Evolutionary conservation across 2,888 invertebrate genomes (phyloP).

Genomic region (Stegana nigrithorax): DNA sequence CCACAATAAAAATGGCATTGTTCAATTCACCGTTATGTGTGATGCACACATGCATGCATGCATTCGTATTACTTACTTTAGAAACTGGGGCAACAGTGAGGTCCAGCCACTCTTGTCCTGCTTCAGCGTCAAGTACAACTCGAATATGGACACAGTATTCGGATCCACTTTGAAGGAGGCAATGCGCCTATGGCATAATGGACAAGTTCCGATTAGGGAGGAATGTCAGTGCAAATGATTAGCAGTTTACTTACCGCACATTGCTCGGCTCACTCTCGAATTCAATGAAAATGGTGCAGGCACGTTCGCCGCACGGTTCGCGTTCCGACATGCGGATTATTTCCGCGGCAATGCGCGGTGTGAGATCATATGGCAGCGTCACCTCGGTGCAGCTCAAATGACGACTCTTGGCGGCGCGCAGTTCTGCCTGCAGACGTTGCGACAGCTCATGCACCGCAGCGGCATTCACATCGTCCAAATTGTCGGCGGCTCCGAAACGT

Average conservation of each 20-base stretch:
- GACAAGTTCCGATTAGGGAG: no score
- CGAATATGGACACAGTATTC: slow-evolving; percentile 89
- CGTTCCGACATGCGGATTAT: slow-evolving; percentile 86
- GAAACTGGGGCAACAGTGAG: slow-evolving; percentile 86
- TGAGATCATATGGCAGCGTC: slow-evolving; percentile 84
- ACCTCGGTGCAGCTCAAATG: slow-evolving; percentile 88
- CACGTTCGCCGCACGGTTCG: slow-evolving; percentile 90
- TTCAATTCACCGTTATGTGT: no score
- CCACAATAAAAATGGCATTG: background rate
- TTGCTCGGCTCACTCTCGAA: slow-evolving; percentile 78
- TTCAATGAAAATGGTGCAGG: slow-evolving; percentile 86
- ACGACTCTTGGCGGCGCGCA: slow-evolving; percentile 83
- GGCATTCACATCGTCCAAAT: slow-evolving; percentile 58
- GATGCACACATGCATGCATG: background rate
- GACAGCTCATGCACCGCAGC: slow-evolving; percentile 73
- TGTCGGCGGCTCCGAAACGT: slow-evolving; percentile 45
- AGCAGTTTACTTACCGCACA: slow-evolving; percentile 67
- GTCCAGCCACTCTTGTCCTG: slow-evolving; percentile 90
- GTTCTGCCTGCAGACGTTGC: slow-evolving; percentile 80
- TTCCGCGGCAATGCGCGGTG: slow-evolving; percentile 82
- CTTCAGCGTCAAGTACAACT: slow-evolving; percentile 87
- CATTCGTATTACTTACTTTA: slow-evolving; percentile 80
- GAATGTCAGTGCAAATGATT: background rate
- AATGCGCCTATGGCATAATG: slow-evolving; percentile 74
- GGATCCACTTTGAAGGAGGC: slow-evolving; percentile 89